phyloP scores from a whole-genome alignment of 2,888 invertebrate genomes.

The Hydraecia micacea region DNA sequence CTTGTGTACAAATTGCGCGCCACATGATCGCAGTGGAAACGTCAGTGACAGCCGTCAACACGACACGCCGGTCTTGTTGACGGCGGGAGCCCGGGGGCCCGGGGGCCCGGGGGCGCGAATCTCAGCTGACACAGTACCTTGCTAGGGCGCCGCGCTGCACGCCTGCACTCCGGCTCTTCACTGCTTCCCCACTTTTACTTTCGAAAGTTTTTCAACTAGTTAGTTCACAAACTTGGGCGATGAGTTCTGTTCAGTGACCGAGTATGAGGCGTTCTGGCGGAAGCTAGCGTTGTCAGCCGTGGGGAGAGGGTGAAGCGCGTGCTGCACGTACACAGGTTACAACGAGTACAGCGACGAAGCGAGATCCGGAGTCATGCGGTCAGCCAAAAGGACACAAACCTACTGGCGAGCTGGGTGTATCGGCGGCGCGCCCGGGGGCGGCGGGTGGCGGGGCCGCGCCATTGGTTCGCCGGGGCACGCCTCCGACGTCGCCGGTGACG shows the following conservation, averaged over 20 bases:
- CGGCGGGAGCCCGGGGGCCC: constrained; percentile 73
- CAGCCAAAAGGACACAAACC: constrained; percentile 91
- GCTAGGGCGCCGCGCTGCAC: constrained; percentile 82
- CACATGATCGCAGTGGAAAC: constrained; percentile 50
- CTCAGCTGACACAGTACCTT: constrained; percentile 82
- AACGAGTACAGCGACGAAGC: constrained; percentile 90
- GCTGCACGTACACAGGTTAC: constrained; percentile 87
- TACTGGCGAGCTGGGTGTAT: constrained; percentile 88
- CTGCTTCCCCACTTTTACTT: constrained; percentile 79
- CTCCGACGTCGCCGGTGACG: constrained; percentile 82
- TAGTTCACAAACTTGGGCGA: constrained; percentile 79
- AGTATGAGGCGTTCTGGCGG: constrained; percentile 82
- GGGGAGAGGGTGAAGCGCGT: constrained; percentile 85
- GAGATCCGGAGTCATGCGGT: constrained; percentile 91
- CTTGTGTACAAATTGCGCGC: constrained; percentile 38
- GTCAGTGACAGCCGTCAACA: constrained; percentile 60
- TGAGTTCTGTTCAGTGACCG: constrained; percentile 69
- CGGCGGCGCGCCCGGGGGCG: constrained; percentile 82
- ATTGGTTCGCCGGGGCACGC: constrained; percentile 88
- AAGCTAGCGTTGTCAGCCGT: constrained; percentile 81
- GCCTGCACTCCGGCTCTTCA: constrained; percentile 79
- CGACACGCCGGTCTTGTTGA: constrained; percentile 56
- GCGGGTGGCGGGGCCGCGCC: constrained; percentile 84
- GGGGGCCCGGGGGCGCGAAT: constrained; percentile 67
- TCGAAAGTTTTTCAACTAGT: constrained; percentile 79